A percentile compares a stretch with the other conserved stretches of the same genome.
phyloP scores from a whole-genome alignment of 2,113 vertebrate genomes.

The Bubalus kerabau region DNA sequence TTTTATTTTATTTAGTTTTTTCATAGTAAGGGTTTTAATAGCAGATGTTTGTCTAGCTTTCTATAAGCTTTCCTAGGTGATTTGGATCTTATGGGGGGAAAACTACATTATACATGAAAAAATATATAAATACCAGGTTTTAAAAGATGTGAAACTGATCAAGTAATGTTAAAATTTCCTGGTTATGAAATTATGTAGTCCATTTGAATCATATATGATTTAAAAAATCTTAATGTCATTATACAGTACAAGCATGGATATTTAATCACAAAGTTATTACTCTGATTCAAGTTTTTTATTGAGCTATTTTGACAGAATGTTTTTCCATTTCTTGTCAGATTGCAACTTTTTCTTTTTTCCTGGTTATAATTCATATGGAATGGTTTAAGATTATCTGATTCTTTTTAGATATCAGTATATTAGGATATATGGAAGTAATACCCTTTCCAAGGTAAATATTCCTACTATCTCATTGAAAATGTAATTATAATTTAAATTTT shows the following conservation, averaged over 20 bases:
- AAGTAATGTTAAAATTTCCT: neutral
- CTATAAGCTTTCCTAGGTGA: constrained; percentile 9
- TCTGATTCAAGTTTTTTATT: constrained; percentile 12
- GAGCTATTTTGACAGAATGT: neutral
- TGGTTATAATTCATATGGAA: constrained; percentile 35
- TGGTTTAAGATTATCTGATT: constrained; percentile 18
- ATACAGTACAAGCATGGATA: neutral
- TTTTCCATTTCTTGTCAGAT: constrained; percentile 17
- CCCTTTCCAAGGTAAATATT: constrained; percentile 54
- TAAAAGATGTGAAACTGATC: neutral
- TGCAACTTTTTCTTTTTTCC: constrained; percentile 10
- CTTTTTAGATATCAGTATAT: constrained; percentile 53
- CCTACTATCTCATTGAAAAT: constrained; percentile 46
- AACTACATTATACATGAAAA: neutral
- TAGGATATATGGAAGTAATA: constrained; percentile 54
- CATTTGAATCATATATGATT: neutral
- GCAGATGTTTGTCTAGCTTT: constrained; percentile 5
- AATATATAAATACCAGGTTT: neutral
- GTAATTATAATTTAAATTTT: constrained; percentile 44
- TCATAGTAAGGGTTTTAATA: constrained; percentile 17
- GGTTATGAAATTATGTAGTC: neutral
- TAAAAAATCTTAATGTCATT: neutral
- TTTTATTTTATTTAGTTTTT: neutral
- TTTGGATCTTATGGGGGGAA: neutral
- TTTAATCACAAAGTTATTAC: neutral